Evolutionary conservation across 2,797 vertebrate genomes (phyloP).

Genomic region (Notamacropus eugenii): DNA sequence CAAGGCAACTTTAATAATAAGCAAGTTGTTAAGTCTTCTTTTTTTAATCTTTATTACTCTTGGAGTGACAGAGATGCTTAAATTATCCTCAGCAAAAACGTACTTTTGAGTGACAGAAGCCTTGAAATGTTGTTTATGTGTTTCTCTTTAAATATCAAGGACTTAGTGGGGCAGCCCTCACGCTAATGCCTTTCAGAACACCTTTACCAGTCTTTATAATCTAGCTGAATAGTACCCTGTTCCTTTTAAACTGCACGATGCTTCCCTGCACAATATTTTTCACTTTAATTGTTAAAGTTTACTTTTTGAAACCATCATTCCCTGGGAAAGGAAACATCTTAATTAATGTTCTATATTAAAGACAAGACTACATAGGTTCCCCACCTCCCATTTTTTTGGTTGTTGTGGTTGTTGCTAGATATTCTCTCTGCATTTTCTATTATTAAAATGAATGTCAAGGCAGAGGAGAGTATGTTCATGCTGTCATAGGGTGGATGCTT

Average conservation of each 20-base stretch:
- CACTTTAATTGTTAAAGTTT: constrained; percentile 56
- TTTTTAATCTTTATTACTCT: constrained; percentile 58
- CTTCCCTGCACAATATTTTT: constrained; percentile 47
- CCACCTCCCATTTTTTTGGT: constrained; percentile 29
- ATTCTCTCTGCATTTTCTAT: constrained; percentile 82
- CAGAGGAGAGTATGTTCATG: constrained; percentile 82
- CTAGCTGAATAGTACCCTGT: constrained; percentile 59
- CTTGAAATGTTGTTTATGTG: constrained; percentile 79
- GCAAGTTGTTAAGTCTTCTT: constrained; percentile 56
- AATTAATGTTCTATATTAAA: constrained; percentile 72
- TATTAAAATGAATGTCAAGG: constrained; percentile 87
- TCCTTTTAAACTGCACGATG: constrained; percentile 60
- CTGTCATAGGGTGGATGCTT: constrained; percentile 83
- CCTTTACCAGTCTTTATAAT: constrained; percentile 76
- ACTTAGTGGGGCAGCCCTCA: constrained; percentile 68
- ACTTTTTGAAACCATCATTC: constrained; percentile 72
- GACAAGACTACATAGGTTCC: constrained; percentile 64
- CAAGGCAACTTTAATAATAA: constrained; percentile 78
- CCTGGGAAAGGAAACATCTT: constrained; percentile 68
- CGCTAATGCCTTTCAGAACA: constrained; percentile 81
- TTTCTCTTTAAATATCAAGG: constrained; percentile 80
- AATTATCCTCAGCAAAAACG: constrained; percentile 73
- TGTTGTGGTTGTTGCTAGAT: constrained; percentile 76
- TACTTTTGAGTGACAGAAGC: constrained; percentile 78
- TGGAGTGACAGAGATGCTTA: constrained; percentile 80